Evolutionary conservation across 1,140 invertebrate genomes (phyloP).

Genomic region (Thaumetopoea pityocampa): DNA sequence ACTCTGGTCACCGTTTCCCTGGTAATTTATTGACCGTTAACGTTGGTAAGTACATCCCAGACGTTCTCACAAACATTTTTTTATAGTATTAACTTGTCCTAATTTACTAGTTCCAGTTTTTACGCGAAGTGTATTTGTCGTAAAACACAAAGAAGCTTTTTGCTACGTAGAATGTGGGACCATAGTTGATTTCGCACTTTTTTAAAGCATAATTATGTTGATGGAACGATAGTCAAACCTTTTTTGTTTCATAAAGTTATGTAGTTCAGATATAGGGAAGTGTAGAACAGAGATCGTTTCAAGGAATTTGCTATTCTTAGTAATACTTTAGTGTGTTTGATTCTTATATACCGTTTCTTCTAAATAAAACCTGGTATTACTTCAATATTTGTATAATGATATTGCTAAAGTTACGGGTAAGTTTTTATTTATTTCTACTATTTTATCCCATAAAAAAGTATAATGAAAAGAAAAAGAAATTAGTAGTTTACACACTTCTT

Average conservation of each 20-base stretch:
- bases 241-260: background rate
- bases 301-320: too few relatives aligned
- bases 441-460: too few relatives aligned
- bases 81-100: slow-evolving; percentile 27
- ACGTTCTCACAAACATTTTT: slow-evolving; percentile 21
- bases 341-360: too few relatives aligned
- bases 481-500: too few relatives aligned
- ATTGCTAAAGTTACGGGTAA: too few relatives aligned
- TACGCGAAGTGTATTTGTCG: slow-evolving; percentile 3
- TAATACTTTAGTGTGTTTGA: too few relatives aligned
- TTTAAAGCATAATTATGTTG: background rate
- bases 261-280: too few relatives aligned
- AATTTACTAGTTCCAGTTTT: slow-evolving; percentile 25
- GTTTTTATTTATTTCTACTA: too few relatives aligned
- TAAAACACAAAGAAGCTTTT: slow-evolving; percentile 6
- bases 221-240: background rate
- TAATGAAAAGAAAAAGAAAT: too few relatives aligned
- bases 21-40: slow-evolving; percentile 42
- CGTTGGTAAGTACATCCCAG: slow-evolving; percentile 26
- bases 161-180: background rate
- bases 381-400: too few relatives aligned
- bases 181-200: background rate
- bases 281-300: too few relatives aligned
- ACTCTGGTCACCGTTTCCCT: slow-evolving; percentile 17
- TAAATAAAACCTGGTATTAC: too few relatives aligned